phyloP scores from a whole-genome alignment of 53 echinoderm and acorn worm species.

The Crossaster papposus region DNA sequence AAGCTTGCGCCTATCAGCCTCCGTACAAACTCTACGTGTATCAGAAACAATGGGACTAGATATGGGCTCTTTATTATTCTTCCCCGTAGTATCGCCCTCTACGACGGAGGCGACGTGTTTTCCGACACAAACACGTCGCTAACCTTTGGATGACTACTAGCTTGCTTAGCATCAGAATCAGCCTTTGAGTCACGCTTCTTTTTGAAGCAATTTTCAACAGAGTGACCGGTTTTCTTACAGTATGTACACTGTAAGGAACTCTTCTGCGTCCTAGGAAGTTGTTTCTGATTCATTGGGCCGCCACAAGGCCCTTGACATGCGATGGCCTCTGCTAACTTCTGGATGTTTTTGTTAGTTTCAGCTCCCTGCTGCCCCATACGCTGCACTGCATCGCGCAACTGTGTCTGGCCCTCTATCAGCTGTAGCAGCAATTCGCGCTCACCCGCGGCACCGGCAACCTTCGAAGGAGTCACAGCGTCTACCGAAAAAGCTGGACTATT shows the following conservation, averaged over 20 bases:
- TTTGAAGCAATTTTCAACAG: not conserved
- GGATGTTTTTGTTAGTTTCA: not conserved
- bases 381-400: no score
- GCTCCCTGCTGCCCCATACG: not conserved
- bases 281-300: not conserved
- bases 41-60: not conserved
- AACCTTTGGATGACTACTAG: not conserved
- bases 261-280: not conserved
- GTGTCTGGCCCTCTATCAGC: no score
- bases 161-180: not conserved
- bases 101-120: conserved; percentile 26
- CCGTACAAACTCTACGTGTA: not conserved
- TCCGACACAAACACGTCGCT: not conserved
- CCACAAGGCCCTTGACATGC: not conserved
- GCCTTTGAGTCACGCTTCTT: no score
- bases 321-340: not conserved
- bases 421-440: no score
- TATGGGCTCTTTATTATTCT: conserved; percentile 12
- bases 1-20: not conserved
- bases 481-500: no score
- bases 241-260: not conserved
- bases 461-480: no score
- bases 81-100: conserved; percentile 3
- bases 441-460: no score
- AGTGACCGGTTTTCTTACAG: not conserved